Base-by-base conservation (phyloP, 2,888 invertebrate species). In the Arge pagana region DNA sequence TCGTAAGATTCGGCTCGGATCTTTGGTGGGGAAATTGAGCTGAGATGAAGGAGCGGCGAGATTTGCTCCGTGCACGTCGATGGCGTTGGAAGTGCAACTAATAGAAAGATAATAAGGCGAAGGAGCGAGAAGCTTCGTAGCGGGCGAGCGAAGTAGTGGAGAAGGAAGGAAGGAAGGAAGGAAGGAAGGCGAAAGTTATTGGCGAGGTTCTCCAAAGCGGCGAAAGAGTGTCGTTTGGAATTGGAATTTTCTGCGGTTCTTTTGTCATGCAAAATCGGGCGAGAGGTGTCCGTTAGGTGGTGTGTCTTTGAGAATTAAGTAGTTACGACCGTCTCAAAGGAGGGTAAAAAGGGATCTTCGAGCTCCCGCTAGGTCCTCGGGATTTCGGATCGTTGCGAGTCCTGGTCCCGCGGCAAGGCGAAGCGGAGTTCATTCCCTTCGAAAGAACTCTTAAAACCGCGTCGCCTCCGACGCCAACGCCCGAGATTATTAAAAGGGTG, bases 401-500 rank as follows among this genome's bases (percentile, higher is more conserved):
- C n/a, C n/a, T n/a, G n/a, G n/a, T n/a, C n/a, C n/a, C n/a, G n/a
- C n/a, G n/a, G n/a, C n/a, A 19, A 11, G 3, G 16, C 33, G n/a
- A 23, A 33, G 31, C 45, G 23, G 23, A 15, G 45, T 19, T 61
- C 64, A 66, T 70, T 63, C 64, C 63, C 61, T n/a, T n/a, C n/a
- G n/a, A 53, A 63, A 66, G 63, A 59, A 62, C 67, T 69, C 71
- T 71, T 67, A 63, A 68, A 66, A 65, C 59, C 64, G 62, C 52
- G 53, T 62, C 48, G 54, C 58, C 59, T 55, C 31, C 31, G n/a
- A n/a, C 54, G 53, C 58, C 54, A 52, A 50, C 55, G 59, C 57
- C 53, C 21, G 60, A 57, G 65, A 67, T 70, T 72, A 71, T 71
- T 70, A 71, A 71, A 71, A 68, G 70, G 68, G 71, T 68, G 63